Percentiles rank a stretch among this genome's conserved stretches.
Conservation (phyloP, 2,113 vertebrate genomes). For the Epinephelus fuscoguttatus region DNA sequence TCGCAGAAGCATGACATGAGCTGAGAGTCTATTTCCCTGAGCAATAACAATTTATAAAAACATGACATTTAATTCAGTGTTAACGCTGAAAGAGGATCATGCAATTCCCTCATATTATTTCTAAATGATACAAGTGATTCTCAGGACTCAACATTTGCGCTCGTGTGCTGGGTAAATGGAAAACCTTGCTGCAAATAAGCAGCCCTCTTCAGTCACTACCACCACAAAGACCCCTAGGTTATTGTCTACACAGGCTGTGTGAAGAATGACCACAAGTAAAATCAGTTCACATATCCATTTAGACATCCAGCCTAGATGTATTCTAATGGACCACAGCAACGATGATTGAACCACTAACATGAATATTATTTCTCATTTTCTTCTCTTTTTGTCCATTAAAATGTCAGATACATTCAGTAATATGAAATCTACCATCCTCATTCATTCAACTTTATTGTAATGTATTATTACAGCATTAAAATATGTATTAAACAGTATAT, state of each 20-base stretch:
- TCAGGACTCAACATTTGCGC: neutral
- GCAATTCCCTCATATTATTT: neutral
- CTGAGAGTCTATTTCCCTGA: neutral
- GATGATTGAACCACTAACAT: neutral
- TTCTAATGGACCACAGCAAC: conserved; percentile 7
- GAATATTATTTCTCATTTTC: neutral
- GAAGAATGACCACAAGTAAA: conserved; percentile 19
- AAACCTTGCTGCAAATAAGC: neutral
- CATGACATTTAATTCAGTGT: neutral
- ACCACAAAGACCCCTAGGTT: neutral
- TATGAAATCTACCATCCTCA: neutral
- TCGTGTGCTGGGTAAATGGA: neutral
- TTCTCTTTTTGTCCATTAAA: neutral
- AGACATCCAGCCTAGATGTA: neutral
- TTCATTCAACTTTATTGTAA: neutral
- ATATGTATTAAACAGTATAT: neutral
- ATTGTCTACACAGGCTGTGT: neutral
- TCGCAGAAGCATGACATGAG: neutral
- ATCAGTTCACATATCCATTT: conserved; percentile 6
- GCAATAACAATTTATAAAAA: neutral
- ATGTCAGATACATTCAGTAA: neutral
- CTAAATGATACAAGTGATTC: neutral
- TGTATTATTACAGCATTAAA: neutral
- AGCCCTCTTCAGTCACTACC: neutral
- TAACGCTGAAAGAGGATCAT: neutral